Evolutionary conservation across 2,113 vertebrate genomes (phyloP).

Genomic region (Eubucco bourcierii): DNA sequence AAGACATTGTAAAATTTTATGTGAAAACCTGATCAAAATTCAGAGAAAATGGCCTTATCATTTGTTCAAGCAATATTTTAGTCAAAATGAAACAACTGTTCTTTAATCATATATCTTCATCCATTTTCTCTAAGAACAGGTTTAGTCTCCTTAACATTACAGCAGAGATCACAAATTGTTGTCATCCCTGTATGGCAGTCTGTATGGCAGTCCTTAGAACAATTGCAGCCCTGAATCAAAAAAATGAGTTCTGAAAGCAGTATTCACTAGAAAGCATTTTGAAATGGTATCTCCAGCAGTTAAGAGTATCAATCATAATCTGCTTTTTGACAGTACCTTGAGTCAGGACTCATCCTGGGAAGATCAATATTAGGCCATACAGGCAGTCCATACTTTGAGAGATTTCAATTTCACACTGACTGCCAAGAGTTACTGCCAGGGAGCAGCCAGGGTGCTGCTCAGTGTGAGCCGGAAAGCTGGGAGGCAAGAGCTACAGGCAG

Average conservation of each 20-base stretch:
- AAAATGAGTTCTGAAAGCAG: not conserved
- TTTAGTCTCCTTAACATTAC: not conserved
- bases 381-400: not conserved
- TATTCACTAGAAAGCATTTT: not conserved
- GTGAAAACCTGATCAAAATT: not conserved
- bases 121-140: not conserved
- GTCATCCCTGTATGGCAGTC: not conserved
- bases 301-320: not conserved
- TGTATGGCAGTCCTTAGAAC: not conserved
- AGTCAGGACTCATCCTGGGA: not conserved
- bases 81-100: not conserved
- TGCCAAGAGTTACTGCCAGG: not conserved
- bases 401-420: not conserved
- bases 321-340: not conserved
- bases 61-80: not conserved
- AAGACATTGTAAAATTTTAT: not conserved
- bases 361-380: not conserved
- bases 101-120: not conserved
- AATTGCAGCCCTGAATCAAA: not conserved
- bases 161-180: not conserved
- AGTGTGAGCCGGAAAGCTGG: fast-evolving
- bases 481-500: not conserved
- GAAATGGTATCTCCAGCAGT: not conserved
- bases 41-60: not conserved
- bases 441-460: not conserved